Percentiles rank a stretch among this genome's conserved stretches.
Conservation (phyloP, 2,888 invertebrate genomes). For the Brachycybe producta region DNA sequence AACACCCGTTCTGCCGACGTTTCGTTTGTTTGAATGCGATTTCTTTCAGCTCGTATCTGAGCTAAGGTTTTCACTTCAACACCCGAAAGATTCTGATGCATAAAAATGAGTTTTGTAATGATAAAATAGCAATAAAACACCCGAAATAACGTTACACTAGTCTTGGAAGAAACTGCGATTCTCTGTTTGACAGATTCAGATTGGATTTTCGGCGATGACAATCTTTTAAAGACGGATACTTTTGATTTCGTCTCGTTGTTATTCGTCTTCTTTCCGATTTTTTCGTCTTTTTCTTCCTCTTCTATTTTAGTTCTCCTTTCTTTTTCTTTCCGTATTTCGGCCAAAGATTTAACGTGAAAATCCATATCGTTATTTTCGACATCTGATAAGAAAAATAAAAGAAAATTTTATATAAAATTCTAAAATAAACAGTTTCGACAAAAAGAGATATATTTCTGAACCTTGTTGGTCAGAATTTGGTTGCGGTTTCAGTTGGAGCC, state of each 20-base stretch:
- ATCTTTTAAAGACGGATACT: no score
- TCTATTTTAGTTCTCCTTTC: not conserved
- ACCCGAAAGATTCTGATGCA: constrained; percentile 1
- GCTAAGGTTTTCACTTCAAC: constrained; percentile 8
- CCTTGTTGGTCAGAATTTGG: not conserved
- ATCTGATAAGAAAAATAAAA: not conserved
- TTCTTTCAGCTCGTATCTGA: constrained; percentile 10
- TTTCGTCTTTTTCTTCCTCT: no score
- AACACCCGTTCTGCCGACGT: not conserved
- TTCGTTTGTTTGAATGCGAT: not conserved
- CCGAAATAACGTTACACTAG: not conserved
- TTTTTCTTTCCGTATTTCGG: constrained; percentile 42
- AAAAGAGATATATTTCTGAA: not conserved
- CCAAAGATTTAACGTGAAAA: constrained; percentile 47
- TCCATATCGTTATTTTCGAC: constrained; percentile 12
- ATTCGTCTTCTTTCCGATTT: no score
- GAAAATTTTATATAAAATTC: not conserved
- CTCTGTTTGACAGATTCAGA: not conserved
- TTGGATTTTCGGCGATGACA: no score
- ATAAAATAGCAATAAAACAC: not conserved
- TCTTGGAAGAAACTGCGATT: not conserved
- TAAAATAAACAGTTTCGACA: not conserved
- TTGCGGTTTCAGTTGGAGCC: no score
- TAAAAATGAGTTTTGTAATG: not conserved
- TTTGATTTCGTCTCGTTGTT: no score